Evolutionary conservation across 2,113 vertebrate species (phyloP).

Genomic region (Bolborhynchus lineola): DNA sequence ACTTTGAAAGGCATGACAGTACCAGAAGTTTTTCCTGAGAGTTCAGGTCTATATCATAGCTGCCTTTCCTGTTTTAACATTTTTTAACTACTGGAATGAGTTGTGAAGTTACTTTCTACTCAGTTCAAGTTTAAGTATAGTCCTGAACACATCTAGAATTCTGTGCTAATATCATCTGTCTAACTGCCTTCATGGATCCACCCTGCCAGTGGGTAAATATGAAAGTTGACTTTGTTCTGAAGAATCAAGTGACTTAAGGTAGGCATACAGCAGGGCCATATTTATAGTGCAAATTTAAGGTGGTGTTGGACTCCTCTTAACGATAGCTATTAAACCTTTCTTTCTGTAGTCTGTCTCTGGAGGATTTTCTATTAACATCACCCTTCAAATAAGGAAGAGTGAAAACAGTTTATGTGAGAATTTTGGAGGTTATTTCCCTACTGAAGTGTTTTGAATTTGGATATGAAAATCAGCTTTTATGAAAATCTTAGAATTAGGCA

Average conservation of each 20-base stretch:
- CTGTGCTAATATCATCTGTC: background rate
- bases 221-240: background rate
- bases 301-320: background rate
- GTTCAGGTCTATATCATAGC: background rate
- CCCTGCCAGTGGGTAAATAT: background rate
- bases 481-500: background rate
- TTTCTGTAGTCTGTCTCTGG: background rate
- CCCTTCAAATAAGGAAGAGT: background rate
- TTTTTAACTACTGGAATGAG: background rate
- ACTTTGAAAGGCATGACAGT: background rate
- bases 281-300: background rate
- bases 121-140: background rate
- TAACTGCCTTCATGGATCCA: background rate
- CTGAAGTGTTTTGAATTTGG: background rate
- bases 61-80: background rate
- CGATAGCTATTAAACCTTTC: background rate
- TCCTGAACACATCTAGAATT: background rate
- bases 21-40: background rate
- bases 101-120: background rate
- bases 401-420: background rate
- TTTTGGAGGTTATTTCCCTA: background rate
- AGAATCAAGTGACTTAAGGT: background rate
- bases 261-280: background rate
- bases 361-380: background rate
- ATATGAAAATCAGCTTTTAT: background rate